Conservation (phyloP, 2,113 vertebrate genomes). For the Hemiprocne comata region DNA sequence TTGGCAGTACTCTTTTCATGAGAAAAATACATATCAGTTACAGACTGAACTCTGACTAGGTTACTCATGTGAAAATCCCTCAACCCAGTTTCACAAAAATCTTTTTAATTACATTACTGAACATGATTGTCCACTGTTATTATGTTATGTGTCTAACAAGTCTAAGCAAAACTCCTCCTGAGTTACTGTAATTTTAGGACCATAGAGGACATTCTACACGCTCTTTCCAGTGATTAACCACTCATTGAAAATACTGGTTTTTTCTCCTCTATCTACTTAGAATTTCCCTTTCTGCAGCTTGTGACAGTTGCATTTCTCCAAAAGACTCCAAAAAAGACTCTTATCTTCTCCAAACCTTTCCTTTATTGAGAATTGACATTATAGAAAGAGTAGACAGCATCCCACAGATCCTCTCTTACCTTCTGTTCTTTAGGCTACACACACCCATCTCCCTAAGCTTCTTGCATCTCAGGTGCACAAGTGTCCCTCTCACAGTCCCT, state of each 20-base stretch:
- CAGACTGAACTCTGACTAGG: not conserved
- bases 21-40: not conserved
- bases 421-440: not conserved
- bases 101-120: not conserved
- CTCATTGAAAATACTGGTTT: not conserved
- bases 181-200: not conserved
- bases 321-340: not conserved
- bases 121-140: not conserved
- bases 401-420: not conserved
- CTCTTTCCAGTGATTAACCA: not conserved
- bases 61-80: not conserved
- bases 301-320: not conserved
- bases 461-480: not conserved
- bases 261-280: not conserved
- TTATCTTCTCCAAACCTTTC: not conserved
- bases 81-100: not conserved
- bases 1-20: not conserved
- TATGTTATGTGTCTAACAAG: not conserved
- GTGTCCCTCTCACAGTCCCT: not conserved
- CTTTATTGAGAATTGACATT: not conserved
- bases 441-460: not conserved
- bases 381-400: not conserved
- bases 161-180: not conserved
- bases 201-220: no score
- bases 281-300: not conserved